Conservation (phyloP, 2,113 vertebrate species). For the Muntiacus muntjak region DNA sequence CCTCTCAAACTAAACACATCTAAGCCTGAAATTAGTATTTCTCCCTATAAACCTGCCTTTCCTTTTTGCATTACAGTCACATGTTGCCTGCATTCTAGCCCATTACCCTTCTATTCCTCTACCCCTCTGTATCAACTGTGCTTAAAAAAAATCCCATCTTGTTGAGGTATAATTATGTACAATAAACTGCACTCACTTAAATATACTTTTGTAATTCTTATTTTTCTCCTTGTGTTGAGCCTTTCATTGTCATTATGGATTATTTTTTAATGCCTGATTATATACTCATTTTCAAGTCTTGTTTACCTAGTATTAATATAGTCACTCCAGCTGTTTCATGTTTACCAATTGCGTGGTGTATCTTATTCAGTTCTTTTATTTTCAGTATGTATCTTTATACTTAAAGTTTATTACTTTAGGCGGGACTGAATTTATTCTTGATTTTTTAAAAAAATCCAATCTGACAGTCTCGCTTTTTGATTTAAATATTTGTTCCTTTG, state of each 20-base stretch:
- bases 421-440: background rate
- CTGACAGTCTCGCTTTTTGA: background rate
- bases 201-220: background rate
- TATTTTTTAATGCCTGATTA: background rate
- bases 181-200: background rate
- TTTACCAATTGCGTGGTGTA: background rate
- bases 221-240: background rate
- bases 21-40: background rate
- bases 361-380: background rate
- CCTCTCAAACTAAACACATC: background rate
- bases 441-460: background rate
- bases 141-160: background rate
- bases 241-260: background rate
- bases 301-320: background rate
- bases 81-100: background rate
- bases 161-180: background rate
- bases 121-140: too few species aligned
- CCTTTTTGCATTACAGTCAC: background rate
- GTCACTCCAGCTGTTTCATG: background rate
- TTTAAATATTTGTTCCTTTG: background rate
- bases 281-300: background rate
- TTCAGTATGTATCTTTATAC: background rate
- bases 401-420: background rate
- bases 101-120: background rate
- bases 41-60: background rate